These are phyloP conservation scores for Eucera pruinosa DNA, from an alignment of 2,888 invertebrate genomes.

Conservation along the genomic window DNA sequence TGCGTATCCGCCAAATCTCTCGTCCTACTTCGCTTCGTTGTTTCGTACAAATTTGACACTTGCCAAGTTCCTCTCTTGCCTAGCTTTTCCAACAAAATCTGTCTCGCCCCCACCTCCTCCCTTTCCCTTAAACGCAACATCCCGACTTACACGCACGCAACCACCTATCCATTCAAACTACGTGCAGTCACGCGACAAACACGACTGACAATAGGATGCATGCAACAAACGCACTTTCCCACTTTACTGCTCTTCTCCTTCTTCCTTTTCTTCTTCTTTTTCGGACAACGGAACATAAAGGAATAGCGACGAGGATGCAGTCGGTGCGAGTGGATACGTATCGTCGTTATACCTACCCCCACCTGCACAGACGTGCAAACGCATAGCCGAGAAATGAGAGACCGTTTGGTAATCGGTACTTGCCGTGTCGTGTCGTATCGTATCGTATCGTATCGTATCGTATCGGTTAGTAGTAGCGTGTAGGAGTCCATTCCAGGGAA, in stretches of 20 bases:
- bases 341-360: constrained; percentile 81
- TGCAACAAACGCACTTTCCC: constrained; percentile 52
- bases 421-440: constrained; percentile 13
- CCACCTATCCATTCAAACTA: background rate
- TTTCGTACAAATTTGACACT: constrained; percentile 16
- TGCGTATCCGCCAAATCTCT: no score
- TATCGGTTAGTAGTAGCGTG: no score
- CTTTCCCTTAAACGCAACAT: background rate
- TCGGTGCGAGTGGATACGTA: constrained; percentile 20
- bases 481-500: constrained; percentile 31
- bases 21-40: no score
- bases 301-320: constrained; percentile 32
- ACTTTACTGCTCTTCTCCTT: constrained; percentile 34
- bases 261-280: background rate
- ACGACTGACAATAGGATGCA: constrained; percentile 34
- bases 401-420: background rate
- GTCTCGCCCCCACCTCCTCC: constrained; percentile 29
- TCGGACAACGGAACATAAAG: constrained; percentile 6
- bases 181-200: constrained; percentile 40
- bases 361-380: constrained; percentile 60
- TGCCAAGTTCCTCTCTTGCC: background rate
- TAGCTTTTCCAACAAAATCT: background rate
- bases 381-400: constrained; percentile 28
- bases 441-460: constrained; percentile 18
- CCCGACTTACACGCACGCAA: background rate